Evolutionary conservation across 2,113 vertebrate genomes (phyloP).

Genomic region (Hippocampus barbouri): DNA sequence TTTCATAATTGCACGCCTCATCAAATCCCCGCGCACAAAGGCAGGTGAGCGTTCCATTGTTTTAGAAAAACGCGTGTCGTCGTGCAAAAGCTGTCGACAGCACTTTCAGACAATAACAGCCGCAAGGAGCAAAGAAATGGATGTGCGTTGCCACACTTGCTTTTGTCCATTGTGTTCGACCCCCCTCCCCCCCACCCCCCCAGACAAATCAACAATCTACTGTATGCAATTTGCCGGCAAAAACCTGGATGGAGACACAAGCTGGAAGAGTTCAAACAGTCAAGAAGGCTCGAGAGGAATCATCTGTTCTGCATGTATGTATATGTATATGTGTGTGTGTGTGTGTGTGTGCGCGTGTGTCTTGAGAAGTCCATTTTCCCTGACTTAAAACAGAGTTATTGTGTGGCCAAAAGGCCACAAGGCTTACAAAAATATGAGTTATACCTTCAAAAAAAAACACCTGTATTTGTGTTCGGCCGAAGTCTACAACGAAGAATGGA

Average conservation of each 20-base stretch:
- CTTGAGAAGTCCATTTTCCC: background rate
- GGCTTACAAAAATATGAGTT: background rate
- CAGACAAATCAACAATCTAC: constrained; percentile 32
- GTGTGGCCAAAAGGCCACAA: background rate
- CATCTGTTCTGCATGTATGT: no score
- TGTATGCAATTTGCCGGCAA: constrained; percentile 45
- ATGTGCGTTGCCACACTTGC: constrained; percentile 61
- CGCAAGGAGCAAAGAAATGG: constrained; percentile 59
- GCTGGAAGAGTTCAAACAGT: no score
- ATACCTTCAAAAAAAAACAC: background rate
- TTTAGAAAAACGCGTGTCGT: constrained; percentile 44
- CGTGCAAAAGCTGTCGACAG: constrained; percentile 69
- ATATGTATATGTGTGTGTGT: no score
- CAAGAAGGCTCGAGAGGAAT: no score
- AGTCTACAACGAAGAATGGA: constrained; percentile 4
- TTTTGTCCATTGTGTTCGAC: constrained; percentile 66
- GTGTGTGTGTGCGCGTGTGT: no score
- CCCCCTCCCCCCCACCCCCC: constrained; percentile 53
- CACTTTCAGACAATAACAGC: constrained; percentile 73
- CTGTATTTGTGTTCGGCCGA: background rate
- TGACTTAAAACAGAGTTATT: no score
- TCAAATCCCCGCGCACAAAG: constrained; percentile 41
- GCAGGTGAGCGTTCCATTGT: constrained; percentile 51
- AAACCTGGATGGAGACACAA: constrained; percentile 34
- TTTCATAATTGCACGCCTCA: constrained; percentile 28